Evolutionary conservation across 2,888 invertebrate genomes (phyloP), one percentile per base, ranked within the genome.

Genomic region (Drosophila fungiperda): DNA sequence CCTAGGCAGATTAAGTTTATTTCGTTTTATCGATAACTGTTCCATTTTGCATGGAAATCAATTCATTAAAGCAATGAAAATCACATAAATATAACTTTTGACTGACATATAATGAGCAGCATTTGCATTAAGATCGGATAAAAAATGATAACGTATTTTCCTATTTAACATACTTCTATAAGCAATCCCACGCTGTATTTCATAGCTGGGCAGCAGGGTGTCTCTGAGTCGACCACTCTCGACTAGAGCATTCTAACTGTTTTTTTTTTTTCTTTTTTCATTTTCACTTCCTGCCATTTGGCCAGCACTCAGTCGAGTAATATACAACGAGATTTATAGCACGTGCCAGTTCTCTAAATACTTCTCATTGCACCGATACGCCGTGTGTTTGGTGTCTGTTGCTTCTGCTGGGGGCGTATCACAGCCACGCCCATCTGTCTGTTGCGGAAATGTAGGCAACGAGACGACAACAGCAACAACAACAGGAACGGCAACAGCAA

Each of bases 401-500:
- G 61, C 65, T 23, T 11, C 9, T 26, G 35, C 33, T 38, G 7
- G 53, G 29, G 50, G 79, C 57, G 69, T 78, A 59, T 8, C 54
- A n/a, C 29, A 35, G 77, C 70, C 80, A 76, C 78, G 77, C 81
- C 80, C 70, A 68, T 60, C 72, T 79, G 89, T 87, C 89, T 89
- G 82, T 62, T 48, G 40, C 89, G 89, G 85, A 85, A 87, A 83
- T 87, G 82, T 85, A 76, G 87, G 68, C 76, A 78, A 57, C 61
- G 61, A 85, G 69, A 60, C 61, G 61, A 68, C 60, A 64, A 54
- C 54, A 68, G 48, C 48, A 53, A 55, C 36, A 49, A 15, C n/a
- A 35, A 20, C 50, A 32, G 20, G 36, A 40, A 66, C 63, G 45
- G 36, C 36, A 52, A 58, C 26, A 48, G 15, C 35, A 32, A 23